Percentiles rank a stretch among this genome's conserved stretches.
Conservation (phyloP, 2,113 vertebrate species). For the Dicerorhinus sumatrensis region DNA sequence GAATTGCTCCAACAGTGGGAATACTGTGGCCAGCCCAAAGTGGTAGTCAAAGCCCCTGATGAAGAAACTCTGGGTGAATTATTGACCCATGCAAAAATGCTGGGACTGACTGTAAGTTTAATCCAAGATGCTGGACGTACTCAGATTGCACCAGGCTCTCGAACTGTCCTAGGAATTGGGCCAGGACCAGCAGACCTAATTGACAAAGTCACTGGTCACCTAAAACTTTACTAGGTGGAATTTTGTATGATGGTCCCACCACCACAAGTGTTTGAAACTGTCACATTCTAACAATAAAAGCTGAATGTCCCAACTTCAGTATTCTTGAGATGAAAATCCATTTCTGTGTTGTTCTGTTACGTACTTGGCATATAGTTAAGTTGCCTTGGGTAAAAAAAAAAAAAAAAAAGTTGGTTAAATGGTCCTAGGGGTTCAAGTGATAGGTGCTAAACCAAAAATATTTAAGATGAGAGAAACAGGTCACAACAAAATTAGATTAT, state of each 20-base stretch:
- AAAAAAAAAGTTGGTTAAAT: constrained; percentile 45
- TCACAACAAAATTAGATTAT: neutral
- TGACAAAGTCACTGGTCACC: constrained; percentile 94
- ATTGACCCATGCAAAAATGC: constrained; percentile 89
- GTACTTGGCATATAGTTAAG: neutral
- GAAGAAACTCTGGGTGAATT: constrained; percentile 92
- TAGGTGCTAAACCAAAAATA: neutral
- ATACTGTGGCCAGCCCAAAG: constrained; percentile 96
- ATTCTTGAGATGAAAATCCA: constrained; percentile 50
- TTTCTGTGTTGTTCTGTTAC: constrained; percentile 30
- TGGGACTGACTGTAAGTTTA: constrained; percentile 94
- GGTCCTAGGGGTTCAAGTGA: neutral
- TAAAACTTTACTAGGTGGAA: constrained; percentile 93
- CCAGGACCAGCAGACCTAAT: constrained; percentile 93
- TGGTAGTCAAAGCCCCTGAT: constrained; percentile 95
- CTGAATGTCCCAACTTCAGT: neutral
- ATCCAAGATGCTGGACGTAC: constrained; percentile 98
- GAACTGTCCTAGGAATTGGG: constrained; percentile 95
- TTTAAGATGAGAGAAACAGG: neutral
- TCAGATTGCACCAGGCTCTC: constrained; percentile 96
- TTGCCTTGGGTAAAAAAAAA: constrained; percentile 23
- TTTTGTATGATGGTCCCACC: constrained; percentile 15
- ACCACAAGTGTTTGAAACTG: neutral
- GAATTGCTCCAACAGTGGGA: constrained; percentile 96
- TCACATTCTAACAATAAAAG: constrained; percentile 69